Base-by-base conservation (phyloP, 1,140 invertebrate genomes). In the Delia radicum region DNA sequence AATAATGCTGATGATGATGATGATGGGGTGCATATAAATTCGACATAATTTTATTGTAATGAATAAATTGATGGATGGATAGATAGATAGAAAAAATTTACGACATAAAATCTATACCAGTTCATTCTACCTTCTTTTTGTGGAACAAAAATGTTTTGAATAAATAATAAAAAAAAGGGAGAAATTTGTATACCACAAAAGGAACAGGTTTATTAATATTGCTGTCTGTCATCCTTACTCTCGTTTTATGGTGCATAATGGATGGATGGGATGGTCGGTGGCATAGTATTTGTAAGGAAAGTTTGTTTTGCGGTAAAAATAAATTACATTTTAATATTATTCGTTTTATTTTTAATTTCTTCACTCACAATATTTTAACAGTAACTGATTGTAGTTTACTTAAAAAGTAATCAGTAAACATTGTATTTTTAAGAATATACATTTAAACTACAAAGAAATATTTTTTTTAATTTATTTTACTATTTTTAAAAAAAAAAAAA, bases 31-130 rank as follows among this genome's bases (percentile, higher is more conserved):
- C 83, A 85, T 84, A 85, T 85, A 85, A 85, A 85, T 85, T 79
- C 83, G 81, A 85, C 83, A 85, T 85, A 83, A 85, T 85, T 85
- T 85, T 81, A 77, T 83, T 83, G 83, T 85, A 85, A 85, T 85
- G 83, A 85, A 85, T 85, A 85, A 85, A 85, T 85, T 85, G 83
- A 85, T 85, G 83, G 83, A 85, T 85, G 83, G 83, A 79, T 79
- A 8, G 63, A n/a, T 18, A 28, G 28, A 4, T 21, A 29, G n/a
- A 29, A 24, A 1, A 26, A n/a, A 0, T 21, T 28, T 37, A n/a
- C 1, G 10, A 15, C n/a, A 15, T 27, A 4, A n/a, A 18, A 18
- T 15, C 29, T 2, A 29, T 31, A 67, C 29, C 4, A 69, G 29
- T 69, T 69, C 7, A n/a, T 18, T 69, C 33, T 31, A 4, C 28